A percentile compares a stretch with the other conserved stretches of the same genome.
phyloP scores from a whole-genome alignment of 2,113 vertebrate genomes.

The Oceanodroma tethys region DNA sequence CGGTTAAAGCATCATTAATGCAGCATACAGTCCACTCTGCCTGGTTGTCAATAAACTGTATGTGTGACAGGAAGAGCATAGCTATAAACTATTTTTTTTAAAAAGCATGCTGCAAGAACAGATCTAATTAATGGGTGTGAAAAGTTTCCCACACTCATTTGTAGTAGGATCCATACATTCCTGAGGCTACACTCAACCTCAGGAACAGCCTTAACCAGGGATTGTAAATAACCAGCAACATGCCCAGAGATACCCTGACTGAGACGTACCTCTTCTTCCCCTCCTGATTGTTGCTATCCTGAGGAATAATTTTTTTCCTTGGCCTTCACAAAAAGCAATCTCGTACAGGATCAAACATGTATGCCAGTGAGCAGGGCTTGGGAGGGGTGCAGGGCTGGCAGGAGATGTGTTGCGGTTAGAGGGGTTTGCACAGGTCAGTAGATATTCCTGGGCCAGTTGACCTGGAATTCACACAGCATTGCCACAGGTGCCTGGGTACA shows the following conservation, averaged over 20 bases:
- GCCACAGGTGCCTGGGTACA: not conserved
- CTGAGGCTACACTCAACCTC: not conserved
- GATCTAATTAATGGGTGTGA: rapidly evolving
- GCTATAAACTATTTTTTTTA: not conserved
- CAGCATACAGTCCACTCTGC: not conserved
- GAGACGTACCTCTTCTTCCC: not conserved
- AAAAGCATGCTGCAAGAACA: not conserved
- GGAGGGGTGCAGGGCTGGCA: not conserved
- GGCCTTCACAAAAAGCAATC: not conserved
- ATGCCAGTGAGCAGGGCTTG: not conserved
- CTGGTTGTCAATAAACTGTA: not conserved
- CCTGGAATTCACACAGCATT: not conserved
- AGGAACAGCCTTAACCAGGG: not conserved
- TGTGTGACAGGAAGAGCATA: not conserved
- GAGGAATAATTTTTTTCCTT: not conserved
- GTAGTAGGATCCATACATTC: not conserved
- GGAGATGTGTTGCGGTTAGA: not conserved
- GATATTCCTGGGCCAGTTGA: not conserved
- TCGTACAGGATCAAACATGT: not conserved
- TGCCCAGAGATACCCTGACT: not conserved
- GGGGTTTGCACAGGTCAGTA: not conserved
- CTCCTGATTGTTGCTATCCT: not conserved
- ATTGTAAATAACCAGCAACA: not conserved
- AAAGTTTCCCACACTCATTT: not conserved
- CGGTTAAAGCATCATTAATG: not conserved